Conservation (phyloP, 1,140 invertebrate species). For the Euura saliciscinereae region DNA sequence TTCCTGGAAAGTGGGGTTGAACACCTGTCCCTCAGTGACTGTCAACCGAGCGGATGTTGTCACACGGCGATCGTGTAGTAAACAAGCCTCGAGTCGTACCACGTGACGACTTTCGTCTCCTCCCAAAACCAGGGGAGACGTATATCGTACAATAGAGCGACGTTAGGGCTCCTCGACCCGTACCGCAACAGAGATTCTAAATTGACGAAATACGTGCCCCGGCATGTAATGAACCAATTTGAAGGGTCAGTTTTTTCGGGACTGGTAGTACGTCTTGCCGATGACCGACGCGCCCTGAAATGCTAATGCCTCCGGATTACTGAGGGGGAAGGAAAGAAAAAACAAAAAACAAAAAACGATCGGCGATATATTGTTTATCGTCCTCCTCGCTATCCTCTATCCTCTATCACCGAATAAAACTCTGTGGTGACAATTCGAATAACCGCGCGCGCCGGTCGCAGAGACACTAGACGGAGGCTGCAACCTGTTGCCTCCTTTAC, state of each 20-base stretch:
- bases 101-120: no score
- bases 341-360: not conserved
- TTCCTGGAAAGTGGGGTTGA: slow-evolving; percentile 4
- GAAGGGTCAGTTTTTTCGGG: slow-evolving; percentile 2
- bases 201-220: no score
- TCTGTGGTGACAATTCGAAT: slow-evolving; percentile 20
- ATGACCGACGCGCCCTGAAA: slow-evolving; percentile 8
- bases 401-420: slow-evolving; percentile 22
- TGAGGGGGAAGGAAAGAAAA: not conserved
- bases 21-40: not conserved
- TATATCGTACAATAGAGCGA: not conserved
- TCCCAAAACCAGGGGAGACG: no score
- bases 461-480: not conserved
- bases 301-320: not conserved
- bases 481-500: slow-evolving; percentile 22
- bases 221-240: no score
- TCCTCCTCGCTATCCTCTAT: slow-evolving; percentile 1
- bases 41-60: not conserved
- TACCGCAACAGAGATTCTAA: not conserved
- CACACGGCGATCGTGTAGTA: no score
- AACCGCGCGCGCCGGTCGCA: not conserved
- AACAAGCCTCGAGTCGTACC: no score
- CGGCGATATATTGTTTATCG: slow-evolving; percentile 20
- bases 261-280: slow-evolving; percentile 6
- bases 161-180: not conserved